Conservation (phyloP, 1,140 invertebrate species). For the Coboldia fuscipes region DNA sequence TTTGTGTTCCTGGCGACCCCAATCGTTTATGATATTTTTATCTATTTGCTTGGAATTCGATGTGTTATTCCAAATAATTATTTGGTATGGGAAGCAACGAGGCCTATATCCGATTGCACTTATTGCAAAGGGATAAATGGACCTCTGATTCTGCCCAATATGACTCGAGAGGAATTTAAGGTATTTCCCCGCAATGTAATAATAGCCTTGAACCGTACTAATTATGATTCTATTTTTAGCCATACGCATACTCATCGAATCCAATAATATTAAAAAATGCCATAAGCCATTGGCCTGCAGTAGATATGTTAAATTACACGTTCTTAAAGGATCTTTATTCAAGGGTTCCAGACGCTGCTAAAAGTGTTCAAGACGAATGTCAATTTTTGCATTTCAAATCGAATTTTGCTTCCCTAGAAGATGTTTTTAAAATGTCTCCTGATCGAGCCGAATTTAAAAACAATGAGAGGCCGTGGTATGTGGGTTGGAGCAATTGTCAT, state of each 20-base stretch:
- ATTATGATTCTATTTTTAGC: conserved; percentile 10
- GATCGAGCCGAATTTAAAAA: conserved; percentile 35
- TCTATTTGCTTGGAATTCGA: conserved; percentile 30
- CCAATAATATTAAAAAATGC: conserved; percentile 65
- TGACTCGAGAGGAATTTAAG: conserved; percentile 40
- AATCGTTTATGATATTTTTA: too few species aligned
- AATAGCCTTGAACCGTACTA: not conserved
- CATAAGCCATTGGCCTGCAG: conserved; percentile 55
- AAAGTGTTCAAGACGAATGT: conserved; percentile 50
- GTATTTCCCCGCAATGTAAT: conserved; percentile 10
- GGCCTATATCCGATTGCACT: conserved; percentile 59
- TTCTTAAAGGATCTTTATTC: conserved; percentile 60
- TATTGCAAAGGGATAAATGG: conserved; percentile 32
- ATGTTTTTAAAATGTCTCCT: conserved; percentile 58
- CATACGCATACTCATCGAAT: conserved; percentile 52
- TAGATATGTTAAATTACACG: conserved; percentile 41
- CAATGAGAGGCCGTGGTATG: conserved; percentile 60
- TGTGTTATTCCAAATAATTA: conserved; percentile 66
- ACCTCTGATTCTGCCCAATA: conserved; percentile 25
- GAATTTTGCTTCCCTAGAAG: conserved; percentile 48
- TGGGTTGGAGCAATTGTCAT: conserved; percentile 87
- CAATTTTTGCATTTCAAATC: conserved; percentile 83
- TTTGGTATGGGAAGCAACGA: conserved; percentile 62
- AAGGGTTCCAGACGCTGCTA: conserved; percentile 35
- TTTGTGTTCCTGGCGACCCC: too few species aligned